Evolutionary conservation across 2,888 invertebrate genomes (phyloP), one percentile per base, ranked within the genome.

Genomic region (Caenorhabditis afra): DNA sequence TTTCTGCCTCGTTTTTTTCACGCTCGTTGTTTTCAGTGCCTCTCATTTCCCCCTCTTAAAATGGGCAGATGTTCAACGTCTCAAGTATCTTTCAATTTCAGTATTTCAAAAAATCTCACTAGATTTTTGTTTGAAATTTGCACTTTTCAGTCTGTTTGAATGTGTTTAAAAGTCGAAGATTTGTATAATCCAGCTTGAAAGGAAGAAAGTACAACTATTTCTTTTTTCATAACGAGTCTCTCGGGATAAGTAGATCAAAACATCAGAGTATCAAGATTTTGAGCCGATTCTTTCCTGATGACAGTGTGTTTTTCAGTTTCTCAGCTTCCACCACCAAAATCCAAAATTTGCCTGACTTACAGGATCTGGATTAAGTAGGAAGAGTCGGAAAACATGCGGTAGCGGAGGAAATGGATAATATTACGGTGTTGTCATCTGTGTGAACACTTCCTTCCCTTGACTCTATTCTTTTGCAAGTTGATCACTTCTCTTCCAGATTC

Each of bases 101-200:
- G n/a, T n/a, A n/a, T n/a, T n/a, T n/a, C n/a, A n/a, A n/a, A n/a
- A n/a, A n/a, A n/a, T n/a, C n/a, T n/a, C n/a, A n/a, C n/a, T n/a
- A n/a, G n/a, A n/a, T n/a, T n/a, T n/a, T n/a, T n/a, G n/a, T n/a
- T n/a, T n/a, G 29, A 29, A 29, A 29, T 29, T 29, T 29, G 29
- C 29, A 29, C 29, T 29, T 29, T 29, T 7, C 29, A 41, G 5
- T 37, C 7, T 8, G 37, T 11, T 8, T 5, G 37, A 37, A 11
- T 37, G 37, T 8, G 5, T 11, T 37, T 11, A 8, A 5, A 11
- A 37, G 37, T 37, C 37, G 7, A 12, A 4, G n/a, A 23, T 52
- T 12, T n/a, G 1, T 29, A 53, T 53, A 53, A 53, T 53, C 53
- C 18, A 37, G 23, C 29, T 53, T 53, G 53, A 35, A 53, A 53